Evolutionary conservation across 2,797 vertebrate genomes (phyloP).

Genomic region (Phaenicophaeus curvirostris): DNA sequence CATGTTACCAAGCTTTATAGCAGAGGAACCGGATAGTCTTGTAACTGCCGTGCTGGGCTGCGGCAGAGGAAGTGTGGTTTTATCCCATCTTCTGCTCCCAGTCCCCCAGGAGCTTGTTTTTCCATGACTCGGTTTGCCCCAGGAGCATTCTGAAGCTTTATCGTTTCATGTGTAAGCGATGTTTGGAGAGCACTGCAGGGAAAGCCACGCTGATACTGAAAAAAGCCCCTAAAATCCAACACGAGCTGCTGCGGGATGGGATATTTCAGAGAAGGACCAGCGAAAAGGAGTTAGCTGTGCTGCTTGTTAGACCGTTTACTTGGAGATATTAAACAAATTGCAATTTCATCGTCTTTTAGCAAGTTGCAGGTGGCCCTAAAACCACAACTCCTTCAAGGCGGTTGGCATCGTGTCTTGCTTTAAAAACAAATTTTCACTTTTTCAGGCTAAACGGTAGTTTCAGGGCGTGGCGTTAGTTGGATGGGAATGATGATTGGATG

Average conservation of each 20-base stretch:
- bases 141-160: not conserved
- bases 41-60: not conserved
- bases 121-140: constrained; percentile 29
- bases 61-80: not conserved
- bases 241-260: not conserved
- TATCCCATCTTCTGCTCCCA: not conserved
- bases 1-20: constrained; percentile 31
- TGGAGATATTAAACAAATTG: not conserved
- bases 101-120: not conserved
- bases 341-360: not conserved
- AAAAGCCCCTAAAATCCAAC: not conserved
- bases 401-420: not conserved
- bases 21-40: constrained; percentile 57
- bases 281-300: not conserved
- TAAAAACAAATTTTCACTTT: not conserved
- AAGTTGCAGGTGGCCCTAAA: constrained; percentile 17
- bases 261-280: not conserved
- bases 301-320: not conserved
- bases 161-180: rapidly evolving
- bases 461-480: not conserved
- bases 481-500: not conserved
- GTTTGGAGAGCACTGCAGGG: not conserved
- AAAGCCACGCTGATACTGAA: not conserved
- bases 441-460: not conserved
- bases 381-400: not conserved